A percentile compares a stretch with the other conserved stretches of the same genome.
These are phyloP conservation scores for Brachyrhaphis roseni DNA, from an alignment of 2,797 vertebrate species.

Conservation along the genomic window DNA sequence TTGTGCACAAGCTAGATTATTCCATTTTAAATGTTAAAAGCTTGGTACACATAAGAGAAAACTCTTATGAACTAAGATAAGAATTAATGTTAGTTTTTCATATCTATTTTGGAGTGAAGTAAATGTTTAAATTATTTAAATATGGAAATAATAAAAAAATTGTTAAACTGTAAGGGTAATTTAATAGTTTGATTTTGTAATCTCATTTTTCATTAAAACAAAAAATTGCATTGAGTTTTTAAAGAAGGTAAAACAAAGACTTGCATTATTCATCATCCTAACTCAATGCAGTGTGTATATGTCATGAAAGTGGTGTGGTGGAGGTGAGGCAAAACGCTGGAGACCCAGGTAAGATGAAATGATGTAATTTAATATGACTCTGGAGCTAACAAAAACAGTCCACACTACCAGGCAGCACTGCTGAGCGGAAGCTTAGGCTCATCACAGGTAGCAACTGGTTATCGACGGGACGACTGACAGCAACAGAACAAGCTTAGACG, in stretches of 20 bases:
- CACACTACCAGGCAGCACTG: too few relatives aligned
- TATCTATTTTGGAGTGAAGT: not conserved
- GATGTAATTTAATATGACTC: too few relatives aligned
- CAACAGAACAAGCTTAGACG: too few relatives aligned
- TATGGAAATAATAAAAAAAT: not conserved
- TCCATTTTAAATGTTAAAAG: not conserved
- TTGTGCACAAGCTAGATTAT: not conserved
- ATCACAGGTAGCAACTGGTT: too few relatives aligned
- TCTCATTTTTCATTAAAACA: not conserved
- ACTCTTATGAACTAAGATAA: not conserved
- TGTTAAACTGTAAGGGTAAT: not conserved
- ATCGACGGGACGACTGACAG: too few relatives aligned
- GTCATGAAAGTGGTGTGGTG: too few relatives aligned
- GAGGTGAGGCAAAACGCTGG: too few relatives aligned
- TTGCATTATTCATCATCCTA: constrained; percentile 11
- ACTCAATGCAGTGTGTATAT: not conserved
- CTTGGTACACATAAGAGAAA: not conserved
- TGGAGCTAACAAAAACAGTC: too few relatives aligned
- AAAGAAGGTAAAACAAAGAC: not conserved
- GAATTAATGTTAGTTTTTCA: not conserved
- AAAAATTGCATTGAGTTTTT: not conserved
- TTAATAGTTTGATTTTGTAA: not conserved
- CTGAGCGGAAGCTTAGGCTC: too few relatives aligned
- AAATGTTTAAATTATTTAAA: not conserved
- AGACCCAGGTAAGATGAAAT: too few relatives aligned